Evolutionary conservation across 2,797 vertebrate genomes (phyloP).

Genomic region (Podarcis siculus): DNA sequence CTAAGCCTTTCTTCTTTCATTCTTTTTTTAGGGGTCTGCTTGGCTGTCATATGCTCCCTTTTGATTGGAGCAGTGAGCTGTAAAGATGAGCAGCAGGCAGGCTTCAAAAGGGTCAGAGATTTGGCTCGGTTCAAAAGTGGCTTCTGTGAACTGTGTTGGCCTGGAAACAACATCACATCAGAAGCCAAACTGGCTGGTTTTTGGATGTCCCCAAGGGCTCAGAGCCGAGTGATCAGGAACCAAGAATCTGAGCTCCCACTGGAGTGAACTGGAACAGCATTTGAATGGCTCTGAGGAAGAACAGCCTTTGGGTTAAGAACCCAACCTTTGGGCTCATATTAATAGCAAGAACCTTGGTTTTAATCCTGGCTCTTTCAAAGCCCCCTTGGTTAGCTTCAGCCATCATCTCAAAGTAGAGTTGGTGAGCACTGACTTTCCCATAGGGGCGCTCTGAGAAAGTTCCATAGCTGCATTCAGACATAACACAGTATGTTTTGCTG

Average conservation of each 20-base stretch:
- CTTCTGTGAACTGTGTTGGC: constrained; percentile 61
- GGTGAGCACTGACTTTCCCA: constrained; percentile 55
- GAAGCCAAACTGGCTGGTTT: constrained; percentile 63
- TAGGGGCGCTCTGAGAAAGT: constrained; percentile 45
- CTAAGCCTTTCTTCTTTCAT: constrained; percentile 33
- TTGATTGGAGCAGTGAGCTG: constrained; percentile 64
- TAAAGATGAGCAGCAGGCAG: constrained; percentile 48
- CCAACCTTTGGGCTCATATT: background rate
- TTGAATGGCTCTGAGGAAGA: constrained; percentile 60
- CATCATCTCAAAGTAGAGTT: background rate
- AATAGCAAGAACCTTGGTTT: background rate
- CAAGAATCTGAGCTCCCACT: constrained; percentile 22
- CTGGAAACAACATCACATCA: constrained; percentile 44
- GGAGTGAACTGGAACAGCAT: constrained; percentile 63
- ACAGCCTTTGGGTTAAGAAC: constrained; percentile 57
- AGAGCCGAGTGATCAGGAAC: constrained; percentile 56
- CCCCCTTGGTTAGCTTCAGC: constrained; percentile 28
- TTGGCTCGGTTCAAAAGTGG: constrained; percentile 62
- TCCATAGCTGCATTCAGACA: background rate
- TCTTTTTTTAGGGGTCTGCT: constrained; percentile 34
- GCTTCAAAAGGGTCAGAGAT: constrained; percentile 25
- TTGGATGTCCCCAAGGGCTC: constrained; percentile 54
- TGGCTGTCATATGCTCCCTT: constrained; percentile 58
- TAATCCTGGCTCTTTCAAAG: constrained; percentile 56
- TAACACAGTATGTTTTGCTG: background rate